Conservation (phyloP, 2,113 vertebrate species). For the Epinephelus fuscoguttatus region DNA sequence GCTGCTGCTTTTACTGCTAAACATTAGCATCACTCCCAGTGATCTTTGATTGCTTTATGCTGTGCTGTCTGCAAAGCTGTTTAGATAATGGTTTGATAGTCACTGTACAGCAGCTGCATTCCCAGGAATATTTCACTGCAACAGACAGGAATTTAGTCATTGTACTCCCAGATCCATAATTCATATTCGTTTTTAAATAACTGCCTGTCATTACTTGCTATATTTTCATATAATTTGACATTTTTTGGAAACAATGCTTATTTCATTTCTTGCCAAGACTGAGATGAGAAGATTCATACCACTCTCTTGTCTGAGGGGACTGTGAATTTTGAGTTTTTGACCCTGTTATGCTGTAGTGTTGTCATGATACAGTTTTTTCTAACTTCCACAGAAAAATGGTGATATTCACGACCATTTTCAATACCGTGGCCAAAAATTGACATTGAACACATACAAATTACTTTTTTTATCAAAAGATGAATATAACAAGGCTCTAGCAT, state of each 20-base stretch:
- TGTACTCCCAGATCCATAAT: background rate
- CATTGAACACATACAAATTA: too few species aligned
- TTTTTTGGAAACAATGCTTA: too few species aligned
- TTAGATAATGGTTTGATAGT: slow-evolving; percentile 26
- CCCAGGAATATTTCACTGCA: background rate
- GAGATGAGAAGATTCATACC: background rate
- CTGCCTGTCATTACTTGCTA: too few species aligned
- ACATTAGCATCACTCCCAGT: slow-evolving; percentile 5
- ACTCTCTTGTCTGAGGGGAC: too few species aligned
- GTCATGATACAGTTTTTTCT: too few species aligned
- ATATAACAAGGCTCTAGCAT: too few species aligned
- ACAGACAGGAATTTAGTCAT: background rate
- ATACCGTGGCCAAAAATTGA: too few species aligned
- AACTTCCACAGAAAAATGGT: too few species aligned
- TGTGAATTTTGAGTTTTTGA: too few species aligned
- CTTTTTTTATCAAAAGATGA: too few species aligned
- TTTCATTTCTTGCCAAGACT: background rate
- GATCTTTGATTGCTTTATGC: slow-evolving; percentile 17
- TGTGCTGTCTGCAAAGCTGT: background rate
- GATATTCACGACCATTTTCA: too few species aligned
- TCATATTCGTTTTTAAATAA: background rate
- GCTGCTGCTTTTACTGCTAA: slow-evolving; percentile 22
- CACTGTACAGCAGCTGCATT: background rate
- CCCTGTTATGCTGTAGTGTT: too few species aligned
- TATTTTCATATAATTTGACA: background rate